Evolutionary conservation across 1,140 invertebrate species (phyloP), one percentile per base, ranked within the genome.

Genomic region (Lutraria rhynchaena): DNA sequence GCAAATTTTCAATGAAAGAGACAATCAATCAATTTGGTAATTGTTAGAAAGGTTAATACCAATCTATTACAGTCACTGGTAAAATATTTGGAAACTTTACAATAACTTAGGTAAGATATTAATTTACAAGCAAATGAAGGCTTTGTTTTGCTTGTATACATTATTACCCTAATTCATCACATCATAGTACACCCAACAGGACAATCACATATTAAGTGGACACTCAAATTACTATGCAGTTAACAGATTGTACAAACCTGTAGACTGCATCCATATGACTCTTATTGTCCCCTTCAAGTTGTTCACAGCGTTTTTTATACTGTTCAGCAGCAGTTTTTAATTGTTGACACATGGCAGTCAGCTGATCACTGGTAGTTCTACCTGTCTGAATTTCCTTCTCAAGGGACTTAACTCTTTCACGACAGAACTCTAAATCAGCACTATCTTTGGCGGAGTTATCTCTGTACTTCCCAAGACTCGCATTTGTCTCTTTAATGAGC

Each of bases 241-340:
- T n/a, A n/a, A n/a, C 58, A 22, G 19, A 19, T 17, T 60, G 17
- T 13, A 24, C 27, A 15, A 58, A 58, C 70, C 70, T 58, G 33
- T 31, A 73, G 13, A 73, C 70, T 7, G 70, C 70, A n/a, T 73
- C 70, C 51, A 73, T 73, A 37, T 73, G 70, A 24, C 33, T 41
- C n/a, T 58, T 73, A 13, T 73, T 73, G n/a, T 73, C 70, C 0
- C 24, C 35, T 11, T 58, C 53, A 1, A 57, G 33, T n/a, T 73
- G 51, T 15, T 55, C 33, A 33, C 33, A 37, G 27, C 53, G 24
- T 73, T 44, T 73, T 49, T 73, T 57, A 33, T 58, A 73, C 27
- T 73, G 70, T 31, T 73, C 70, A 0, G 58, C 53, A 29, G 70
- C 70, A 0, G 51, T 58, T 22, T 44, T 73, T 53, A 73, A 27